phyloP scores from a whole-genome alignment of 2,113 vertebrate species.

The Clarias macrocephalus region DNA sequence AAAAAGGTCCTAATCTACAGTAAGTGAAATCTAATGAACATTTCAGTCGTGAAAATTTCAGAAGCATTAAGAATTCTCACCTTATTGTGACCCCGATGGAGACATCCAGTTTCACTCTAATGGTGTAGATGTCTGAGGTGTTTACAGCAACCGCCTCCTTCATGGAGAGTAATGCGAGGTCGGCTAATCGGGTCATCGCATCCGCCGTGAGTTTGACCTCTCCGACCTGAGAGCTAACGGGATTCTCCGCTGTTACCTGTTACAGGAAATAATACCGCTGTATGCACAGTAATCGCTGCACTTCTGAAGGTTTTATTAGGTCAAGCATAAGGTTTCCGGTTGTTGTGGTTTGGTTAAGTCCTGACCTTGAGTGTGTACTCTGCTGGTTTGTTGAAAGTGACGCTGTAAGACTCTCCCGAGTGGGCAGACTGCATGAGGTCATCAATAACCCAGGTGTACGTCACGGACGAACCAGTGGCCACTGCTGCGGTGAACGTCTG shows the following conservation, averaged over 20 bases:
- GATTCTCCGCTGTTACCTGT: constrained; percentile 74
- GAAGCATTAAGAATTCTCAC: constrained; percentile 49
- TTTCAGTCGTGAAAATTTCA: background rate
- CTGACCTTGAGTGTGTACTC: constrained; percentile 69
- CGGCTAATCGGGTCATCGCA: constrained; percentile 58
- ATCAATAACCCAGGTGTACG: constrained; percentile 74
- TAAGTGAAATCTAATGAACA: background rate
- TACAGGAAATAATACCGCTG: constrained; percentile 13
- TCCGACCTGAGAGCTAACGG: constrained; percentile 69
- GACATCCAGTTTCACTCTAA: constrained; percentile 70
- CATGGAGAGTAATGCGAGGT: constrained; percentile 62
- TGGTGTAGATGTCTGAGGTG: constrained; percentile 53
- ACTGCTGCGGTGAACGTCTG: constrained; percentile 72
- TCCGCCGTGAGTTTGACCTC: constrained; percentile 66
- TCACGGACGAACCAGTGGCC: constrained; percentile 70
- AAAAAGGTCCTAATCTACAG: background rate
- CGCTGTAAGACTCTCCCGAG: constrained; percentile 68
- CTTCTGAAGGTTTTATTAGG: background rate
- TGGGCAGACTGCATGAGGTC: constrained; percentile 62
- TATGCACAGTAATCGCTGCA: background rate
- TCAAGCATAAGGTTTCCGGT: background rate
- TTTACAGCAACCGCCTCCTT: constrained; percentile 56
- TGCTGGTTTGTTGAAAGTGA: constrained; percentile 70
- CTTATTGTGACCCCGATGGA: constrained; percentile 69
- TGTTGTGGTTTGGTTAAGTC: background rate